phyloP scores from a whole-genome alignment of 1,140 invertebrate genomes.

The Agraylea sexmaculata region DNA sequence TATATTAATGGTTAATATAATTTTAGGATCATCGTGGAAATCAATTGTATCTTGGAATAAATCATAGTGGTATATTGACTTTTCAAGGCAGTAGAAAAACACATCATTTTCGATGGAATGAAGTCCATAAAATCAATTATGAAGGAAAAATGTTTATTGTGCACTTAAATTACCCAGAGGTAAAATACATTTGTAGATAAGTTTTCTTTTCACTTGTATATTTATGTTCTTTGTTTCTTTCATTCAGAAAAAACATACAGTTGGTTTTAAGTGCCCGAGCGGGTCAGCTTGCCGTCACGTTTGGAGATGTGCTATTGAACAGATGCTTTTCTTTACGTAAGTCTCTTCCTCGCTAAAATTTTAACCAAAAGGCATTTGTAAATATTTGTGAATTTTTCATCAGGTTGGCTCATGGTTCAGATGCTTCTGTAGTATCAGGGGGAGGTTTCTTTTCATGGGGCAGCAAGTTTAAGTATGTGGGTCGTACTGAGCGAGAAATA shows the following conservation, averaged over 20 bases:
- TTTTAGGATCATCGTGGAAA: conserved; percentile 77
- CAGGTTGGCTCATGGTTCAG: conserved; percentile 75
- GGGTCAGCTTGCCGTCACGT: conserved; percentile 83
- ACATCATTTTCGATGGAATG: conserved; percentile 90
- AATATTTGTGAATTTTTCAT: conserved; percentile 16
- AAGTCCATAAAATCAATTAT: conserved; percentile 92
- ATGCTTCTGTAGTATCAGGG: conserved; percentile 78
- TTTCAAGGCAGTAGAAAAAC: conserved; percentile 88
- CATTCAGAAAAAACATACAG: conserved; percentile 86
- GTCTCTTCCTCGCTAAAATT: conserved; percentile 30
- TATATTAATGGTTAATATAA: conserved; percentile 4
- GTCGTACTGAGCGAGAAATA: conserved; percentile 79
- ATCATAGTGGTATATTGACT: conserved; percentile 86
- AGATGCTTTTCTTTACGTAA: conserved; percentile 96
- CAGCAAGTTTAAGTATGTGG: conserved; percentile 85
- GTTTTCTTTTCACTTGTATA: neutral
- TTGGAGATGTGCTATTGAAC: conserved; percentile 93
- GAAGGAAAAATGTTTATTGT: conserved; percentile 98
- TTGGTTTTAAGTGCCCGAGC: conserved; percentile 90
- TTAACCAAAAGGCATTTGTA: conserved; percentile 1
- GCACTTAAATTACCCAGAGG: conserved; percentile 65
- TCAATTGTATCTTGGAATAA: conserved; percentile 88
- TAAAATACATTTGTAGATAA: conserved; percentile 24
- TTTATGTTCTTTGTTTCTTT: conserved; percentile 20
- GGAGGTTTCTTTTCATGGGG: conserved; percentile 91